Evolutionary conservation across 2,113 vertebrate genomes (phyloP), one percentile per base, ranked within the genome.

Genomic region (Australoheros scitulus): DNA sequence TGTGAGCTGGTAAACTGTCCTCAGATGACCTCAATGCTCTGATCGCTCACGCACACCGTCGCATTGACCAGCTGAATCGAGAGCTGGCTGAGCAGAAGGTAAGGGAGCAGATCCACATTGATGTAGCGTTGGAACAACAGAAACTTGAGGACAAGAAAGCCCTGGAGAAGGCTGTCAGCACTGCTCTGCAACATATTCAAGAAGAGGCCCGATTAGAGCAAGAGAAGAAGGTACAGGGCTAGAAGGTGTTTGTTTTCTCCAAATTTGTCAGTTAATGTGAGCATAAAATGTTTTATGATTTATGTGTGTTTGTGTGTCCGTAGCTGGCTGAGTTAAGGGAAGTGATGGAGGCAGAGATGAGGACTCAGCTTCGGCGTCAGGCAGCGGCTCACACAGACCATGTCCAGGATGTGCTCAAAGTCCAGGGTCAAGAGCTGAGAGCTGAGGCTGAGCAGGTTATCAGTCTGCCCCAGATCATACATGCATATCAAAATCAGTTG

Each of bases 341-440:
- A 22, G 97, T 97, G 89, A 99, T 99, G 97, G 98, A 99, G 92
- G 95, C 68, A 0, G 98, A 99, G 87, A 99, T 99, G 98, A 96
- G 98, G 80, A 99, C 97, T 2, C 98, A 99, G 95, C 96, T 99
- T 0, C 96, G 98, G 36, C 96, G 98, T 5, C 98, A 99, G 89
- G 98, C 98, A 0, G 98, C 98, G 0, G 98, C 98, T 41, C 98
- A 99, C 94, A 97, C 96, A 0, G 98, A 99, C 91, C 98, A 99
- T 4, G 95, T 99, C 79, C 91, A 94, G 41, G 98, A 99, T 0
- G 97, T 99, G 3, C 96, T 99, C 0, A 97, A 96, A 91, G 96
- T 99, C 76, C 98, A 99, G 90, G 98, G 98, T 60, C 97, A 97
- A 90, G 98, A 99, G 55, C 91, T 99, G 0, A 96, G 94, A 60